Conservation (phyloP, 2,797 vertebrate species). For the Dipus sagitta region DNA sequence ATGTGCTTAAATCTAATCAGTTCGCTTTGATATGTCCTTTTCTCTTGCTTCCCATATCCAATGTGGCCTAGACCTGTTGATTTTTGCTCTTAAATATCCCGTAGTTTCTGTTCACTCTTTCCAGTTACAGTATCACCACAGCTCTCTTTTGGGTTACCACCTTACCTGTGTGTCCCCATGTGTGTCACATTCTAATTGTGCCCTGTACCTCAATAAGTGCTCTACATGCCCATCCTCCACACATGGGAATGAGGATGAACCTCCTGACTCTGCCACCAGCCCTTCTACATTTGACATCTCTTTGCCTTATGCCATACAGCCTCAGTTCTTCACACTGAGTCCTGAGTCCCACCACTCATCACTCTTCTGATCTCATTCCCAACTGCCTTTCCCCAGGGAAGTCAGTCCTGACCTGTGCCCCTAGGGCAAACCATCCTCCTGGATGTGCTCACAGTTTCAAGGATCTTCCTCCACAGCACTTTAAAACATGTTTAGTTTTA, state of each 20-base stretch:
- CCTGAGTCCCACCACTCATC: neutral
- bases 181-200: neutral
- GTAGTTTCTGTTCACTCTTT: neutral
- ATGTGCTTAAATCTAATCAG: neutral
- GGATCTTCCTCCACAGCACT: neutral
- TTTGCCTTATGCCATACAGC: neutral
- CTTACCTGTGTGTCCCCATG: too few species aligned
- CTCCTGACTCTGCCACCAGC: neutral
- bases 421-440: neutral
- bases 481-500: too few species aligned
- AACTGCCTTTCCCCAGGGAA: neutral
- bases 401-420: neutral
- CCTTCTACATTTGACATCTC: neutral
- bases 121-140: neutral
- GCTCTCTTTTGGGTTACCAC: neutral
- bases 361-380: neutral
- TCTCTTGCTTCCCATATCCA: neutral
- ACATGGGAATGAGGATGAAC: neutral
- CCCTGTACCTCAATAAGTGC: too few species aligned
- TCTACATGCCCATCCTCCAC: rapidly evolving
- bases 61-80: neutral
- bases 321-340: neutral
- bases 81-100: neutral
- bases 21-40: neutral
- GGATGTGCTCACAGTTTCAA: neutral